phyloP scores from a whole-genome alignment of 2,888 invertebrate genomes.

The Cabera pusaria region DNA sequence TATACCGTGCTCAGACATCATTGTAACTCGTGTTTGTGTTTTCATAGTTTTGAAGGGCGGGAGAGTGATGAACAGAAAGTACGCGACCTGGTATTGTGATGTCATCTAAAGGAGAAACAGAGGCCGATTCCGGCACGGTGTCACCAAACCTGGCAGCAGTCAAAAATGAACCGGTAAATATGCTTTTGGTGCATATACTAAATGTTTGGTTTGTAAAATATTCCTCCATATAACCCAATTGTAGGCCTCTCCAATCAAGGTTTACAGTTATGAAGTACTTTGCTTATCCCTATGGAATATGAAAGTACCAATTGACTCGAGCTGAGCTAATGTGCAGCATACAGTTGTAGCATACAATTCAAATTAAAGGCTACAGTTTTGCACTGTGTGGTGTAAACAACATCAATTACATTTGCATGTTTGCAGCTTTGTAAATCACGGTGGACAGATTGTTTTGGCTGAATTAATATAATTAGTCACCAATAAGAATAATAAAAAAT shows the following conservation, averaged over 20 bases:
- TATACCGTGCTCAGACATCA: conserved; percentile 29
- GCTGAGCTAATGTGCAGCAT: too few relatives aligned
- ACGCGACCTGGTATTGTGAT: conserved; percentile 78
- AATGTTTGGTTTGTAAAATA: conserved; percentile 26
- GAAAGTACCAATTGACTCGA: too few relatives aligned
- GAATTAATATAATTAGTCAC: too few relatives aligned
- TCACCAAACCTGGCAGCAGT: conserved; percentile 71
- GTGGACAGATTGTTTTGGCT: too few relatives aligned
- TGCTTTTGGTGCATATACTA: conserved; percentile 11
- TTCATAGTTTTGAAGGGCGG: conserved; percentile 68
- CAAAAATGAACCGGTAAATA: conserved; percentile 77
- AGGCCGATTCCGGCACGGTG: conserved; percentile 82
- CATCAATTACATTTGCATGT: too few relatives aligned
- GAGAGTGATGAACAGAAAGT: conserved; percentile 78
- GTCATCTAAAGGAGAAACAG: conserved; percentile 83
- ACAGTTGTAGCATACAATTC: too few relatives aligned
- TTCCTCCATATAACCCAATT: conserved; percentile 19
- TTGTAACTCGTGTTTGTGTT: conserved; percentile 52
- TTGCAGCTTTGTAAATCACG: too few relatives aligned
- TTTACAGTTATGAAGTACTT: conserved; percentile 24
- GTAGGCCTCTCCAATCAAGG: conserved; percentile 10
- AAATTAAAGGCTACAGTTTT: conserved; percentile 19
- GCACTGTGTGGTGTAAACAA: too few relatives aligned
- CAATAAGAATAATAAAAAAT: too few relatives aligned
- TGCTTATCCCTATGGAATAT: too few relatives aligned